Base-by-base conservation (phyloP, 2,888 invertebrate genomes). In the Stegana nigrithorax region DNA sequence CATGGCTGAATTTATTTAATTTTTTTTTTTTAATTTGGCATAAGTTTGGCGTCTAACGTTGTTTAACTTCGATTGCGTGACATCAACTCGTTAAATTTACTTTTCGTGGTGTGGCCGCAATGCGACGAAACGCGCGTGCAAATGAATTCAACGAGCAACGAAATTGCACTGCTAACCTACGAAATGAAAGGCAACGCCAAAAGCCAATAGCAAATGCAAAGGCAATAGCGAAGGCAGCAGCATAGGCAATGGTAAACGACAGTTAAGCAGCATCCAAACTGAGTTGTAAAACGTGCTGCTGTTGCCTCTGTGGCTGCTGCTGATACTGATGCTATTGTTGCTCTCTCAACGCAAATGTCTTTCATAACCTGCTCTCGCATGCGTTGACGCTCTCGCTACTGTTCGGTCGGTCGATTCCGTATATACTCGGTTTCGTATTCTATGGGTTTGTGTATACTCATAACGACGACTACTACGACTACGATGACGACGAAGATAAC, bases 101-200 rank as follows among this genome's bases (percentile, higher is more conserved):
- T n/a, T n/a, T 67, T 65, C 27, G 67, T 64, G 57, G 60, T 59
- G 65, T 51, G 60, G 57, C 61, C 73, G 69, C 66, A 64, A 27
- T 14, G 29, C 14, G 57, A 65, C 77, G 68, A 67, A 66, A 67
- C 73, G 73, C 75, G 70, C 64, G 21, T 65, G 70, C 77, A 69
- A 73, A 69, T 76, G 76, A 67, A 73, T 78, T 71, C 73, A 76
- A 75, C 69, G 76, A 80, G 75, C 80, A 78, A 76, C 75, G 76
- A 73, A 69, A 65, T 75, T 80, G 78, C 80, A 80, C 80, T 75
- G 78, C 64, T 73, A 69, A 70, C 72, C 51, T 51, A 10, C 29
- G n/a, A 51, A 51, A 51, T 17, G 27, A 7, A 19, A 25, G 26
- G 47, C 44, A 57, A 21, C 59, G 23, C 4, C 32, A 36, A 36